Conservation (phyloP, 2,888 invertebrate species). For the Chrysolina haemoptera region DNA sequence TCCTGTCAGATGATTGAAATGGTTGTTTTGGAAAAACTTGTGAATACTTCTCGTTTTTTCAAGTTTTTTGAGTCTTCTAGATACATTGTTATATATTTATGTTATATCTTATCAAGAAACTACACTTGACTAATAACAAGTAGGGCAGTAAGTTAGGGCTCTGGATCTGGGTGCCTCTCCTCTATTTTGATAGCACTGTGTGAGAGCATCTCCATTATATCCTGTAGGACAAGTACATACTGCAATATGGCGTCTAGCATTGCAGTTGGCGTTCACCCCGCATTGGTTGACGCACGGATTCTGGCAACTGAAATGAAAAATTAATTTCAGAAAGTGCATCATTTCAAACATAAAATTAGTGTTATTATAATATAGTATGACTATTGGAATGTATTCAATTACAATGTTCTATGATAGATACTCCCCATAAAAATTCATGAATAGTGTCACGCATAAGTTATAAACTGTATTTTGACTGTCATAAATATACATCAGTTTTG, state of each 20-base stretch:
- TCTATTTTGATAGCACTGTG: constrained; percentile 68
- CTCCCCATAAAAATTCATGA: no score
- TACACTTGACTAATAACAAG: constrained; percentile 12
- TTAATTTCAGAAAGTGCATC: no score
- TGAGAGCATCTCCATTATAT: constrained; percentile 74
- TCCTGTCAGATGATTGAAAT: no score
- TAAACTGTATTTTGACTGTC: no score
- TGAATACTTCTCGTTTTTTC: not conserved
- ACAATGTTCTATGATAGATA: no score
- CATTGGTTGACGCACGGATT: constrained; percentile 86
- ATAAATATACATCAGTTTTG: no score
- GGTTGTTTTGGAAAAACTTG: no score
- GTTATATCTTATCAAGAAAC: not conserved
- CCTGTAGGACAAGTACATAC: constrained; percentile 87
- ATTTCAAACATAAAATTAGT: no score
- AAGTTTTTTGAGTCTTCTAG: not conserved
- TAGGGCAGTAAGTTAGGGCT: constrained; percentile 19
- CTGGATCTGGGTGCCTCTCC: constrained; percentile 24
- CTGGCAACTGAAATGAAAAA: constrained; percentile 67
- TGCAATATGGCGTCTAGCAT: constrained; percentile 83
- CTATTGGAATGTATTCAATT: no score
- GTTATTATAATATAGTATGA: no score
- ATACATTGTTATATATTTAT: not conserved
- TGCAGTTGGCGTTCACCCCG: constrained; percentile 83
- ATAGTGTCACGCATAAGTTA: no score